Evolutionary conservation across 2,888 invertebrate species (phyloP).

Genomic region (Campoletis raptor): DNA sequence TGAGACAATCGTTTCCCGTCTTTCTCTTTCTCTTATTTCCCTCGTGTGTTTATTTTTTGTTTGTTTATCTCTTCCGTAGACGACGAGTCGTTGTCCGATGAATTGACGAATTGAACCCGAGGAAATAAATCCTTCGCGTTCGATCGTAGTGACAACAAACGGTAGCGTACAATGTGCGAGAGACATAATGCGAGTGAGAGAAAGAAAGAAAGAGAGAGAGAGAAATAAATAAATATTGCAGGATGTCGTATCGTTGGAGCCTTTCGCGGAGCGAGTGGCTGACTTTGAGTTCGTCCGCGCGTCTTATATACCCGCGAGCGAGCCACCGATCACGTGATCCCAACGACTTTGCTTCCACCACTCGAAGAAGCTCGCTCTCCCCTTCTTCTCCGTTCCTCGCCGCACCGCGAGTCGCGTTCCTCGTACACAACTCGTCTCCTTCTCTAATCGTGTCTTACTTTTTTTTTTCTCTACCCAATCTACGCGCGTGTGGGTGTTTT

Average conservation of each 20-base stretch:
- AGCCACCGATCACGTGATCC: conserved; percentile 63
- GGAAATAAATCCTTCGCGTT: not conserved
- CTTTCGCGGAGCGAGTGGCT: conserved; percentile 80
- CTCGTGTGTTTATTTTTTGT: not conserved
- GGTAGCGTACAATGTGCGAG: not conserved
- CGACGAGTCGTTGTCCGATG: not conserved
- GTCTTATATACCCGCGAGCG: conserved; percentile 80
- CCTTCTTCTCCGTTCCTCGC: not conserved
- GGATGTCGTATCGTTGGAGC: conserved; percentile 73
- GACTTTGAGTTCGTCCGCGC: conserved; percentile 73
- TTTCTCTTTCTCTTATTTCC: not conserved
- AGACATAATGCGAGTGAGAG: conserved; percentile 21
- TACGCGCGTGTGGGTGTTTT: not conserved
- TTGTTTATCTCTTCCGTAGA: not conserved
- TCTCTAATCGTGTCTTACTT: not conserved
- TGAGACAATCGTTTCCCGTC: not conserved
- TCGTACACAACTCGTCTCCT: conserved; percentile 40
- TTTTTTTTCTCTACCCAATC: not conserved
- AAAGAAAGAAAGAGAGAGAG: not conserved
- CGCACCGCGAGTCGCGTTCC: not conserved
- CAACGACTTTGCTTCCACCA: conserved; percentile 55
- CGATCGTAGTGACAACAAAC: not conserved
- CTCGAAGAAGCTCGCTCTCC: not conserved
- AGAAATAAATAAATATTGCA: not conserved
- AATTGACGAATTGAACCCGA: not conserved